These are phyloP conservation scores for Stercorarius parasiticus DNA, from an alignment of 2,113 vertebrate genomes.

Conservation along the genomic window DNA sequence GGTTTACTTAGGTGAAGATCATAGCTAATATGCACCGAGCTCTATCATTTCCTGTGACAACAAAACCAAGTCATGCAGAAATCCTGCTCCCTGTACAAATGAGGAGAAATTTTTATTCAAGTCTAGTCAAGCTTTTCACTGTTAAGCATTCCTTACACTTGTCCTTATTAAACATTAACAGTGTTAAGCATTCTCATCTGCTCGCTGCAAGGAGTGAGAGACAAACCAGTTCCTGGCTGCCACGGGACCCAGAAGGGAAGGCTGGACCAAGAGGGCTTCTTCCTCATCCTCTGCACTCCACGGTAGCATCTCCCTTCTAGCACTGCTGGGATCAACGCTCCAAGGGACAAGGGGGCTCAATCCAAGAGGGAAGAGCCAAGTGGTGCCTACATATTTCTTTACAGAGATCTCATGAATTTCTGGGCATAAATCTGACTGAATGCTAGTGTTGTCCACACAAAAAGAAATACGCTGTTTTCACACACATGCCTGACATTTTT, in stretches of 20 bases:
- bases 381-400: background rate
- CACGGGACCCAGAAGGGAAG: background rate
- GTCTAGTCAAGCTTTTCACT: background rate
- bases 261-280: no score
- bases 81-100: background rate
- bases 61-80: background rate
- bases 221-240: background rate
- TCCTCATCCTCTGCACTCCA: background rate
- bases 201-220: background rate
- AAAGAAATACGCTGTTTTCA: background rate
- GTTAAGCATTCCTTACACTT: background rate
- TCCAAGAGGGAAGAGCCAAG: background rate
- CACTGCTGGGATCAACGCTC: background rate
- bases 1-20: background rate
- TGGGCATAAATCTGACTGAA: background rate
- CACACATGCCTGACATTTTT: background rate
- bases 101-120: background rate
- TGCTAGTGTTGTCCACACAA: background rate
- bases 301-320: background rate
- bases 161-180: background rate
- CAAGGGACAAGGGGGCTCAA: background rate
- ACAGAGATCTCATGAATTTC: background rate
- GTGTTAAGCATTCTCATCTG: background rate
- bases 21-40: background rate
- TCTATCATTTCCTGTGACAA: background rate